These are phyloP conservation scores for Synanthedon tipuliformis DNA, from an alignment of 2,888 invertebrate species.

Conservation along the genomic window DNA sequence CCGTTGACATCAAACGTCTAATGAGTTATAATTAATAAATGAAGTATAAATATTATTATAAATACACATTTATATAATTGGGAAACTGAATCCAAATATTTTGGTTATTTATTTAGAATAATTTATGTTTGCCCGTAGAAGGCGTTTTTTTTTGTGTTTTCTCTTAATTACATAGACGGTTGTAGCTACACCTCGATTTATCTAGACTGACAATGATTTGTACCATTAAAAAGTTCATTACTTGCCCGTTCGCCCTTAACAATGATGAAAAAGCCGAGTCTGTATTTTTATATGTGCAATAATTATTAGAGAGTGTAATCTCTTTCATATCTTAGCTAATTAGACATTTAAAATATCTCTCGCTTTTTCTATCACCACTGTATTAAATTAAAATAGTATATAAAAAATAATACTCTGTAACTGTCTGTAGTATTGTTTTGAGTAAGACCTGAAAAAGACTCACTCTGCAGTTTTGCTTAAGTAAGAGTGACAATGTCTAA, in stretches of 20 bases:
- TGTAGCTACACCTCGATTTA: background rate
- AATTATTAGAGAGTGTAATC: constrained; percentile 47
- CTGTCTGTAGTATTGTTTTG: no score
- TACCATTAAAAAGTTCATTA: constrained; percentile 10
- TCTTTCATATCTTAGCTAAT: constrained; percentile 65
- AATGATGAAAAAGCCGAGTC: constrained; percentile 25
- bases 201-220: constrained; percentile 4
- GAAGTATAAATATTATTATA: no score
- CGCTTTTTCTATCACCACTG: constrained; percentile 47
- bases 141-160: constrained; percentile 35
- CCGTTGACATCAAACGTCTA: no score
- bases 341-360: constrained; percentile 51
- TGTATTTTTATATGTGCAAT: constrained; percentile 66
- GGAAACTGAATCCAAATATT: constrained; percentile 25
- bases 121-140: constrained; percentile 27
- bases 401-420: no score
- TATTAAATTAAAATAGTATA: background rate
- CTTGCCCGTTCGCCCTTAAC: constrained; percentile 21
- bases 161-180: constrained; percentile 21
- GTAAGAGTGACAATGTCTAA: no score
- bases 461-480: no score
- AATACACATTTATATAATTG: no score
- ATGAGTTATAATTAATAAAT: no score
- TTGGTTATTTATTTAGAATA: constrained; percentile 26
- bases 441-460: no score